Conservation (phyloP, 2,113 vertebrate genomes). For the Hippocampus mohnikei region DNA sequence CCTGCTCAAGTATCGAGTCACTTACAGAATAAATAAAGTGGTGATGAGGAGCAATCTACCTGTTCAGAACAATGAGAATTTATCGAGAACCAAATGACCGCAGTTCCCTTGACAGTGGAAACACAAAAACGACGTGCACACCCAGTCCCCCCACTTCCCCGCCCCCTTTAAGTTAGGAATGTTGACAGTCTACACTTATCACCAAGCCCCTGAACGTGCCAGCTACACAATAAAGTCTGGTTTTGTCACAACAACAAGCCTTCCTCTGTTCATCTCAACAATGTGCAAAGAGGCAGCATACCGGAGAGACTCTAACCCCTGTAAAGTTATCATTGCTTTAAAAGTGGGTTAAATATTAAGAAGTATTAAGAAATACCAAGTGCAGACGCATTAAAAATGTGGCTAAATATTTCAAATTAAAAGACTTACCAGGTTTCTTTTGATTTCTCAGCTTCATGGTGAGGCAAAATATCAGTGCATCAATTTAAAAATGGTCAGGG, state of each 20-base stretch:
- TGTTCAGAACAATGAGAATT: not conserved
- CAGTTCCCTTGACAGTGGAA: not conserved
- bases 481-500: not conserved
- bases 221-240: slow-evolving; percentile 3
- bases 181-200: slow-evolving; percentile 20
- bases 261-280: not conserved
- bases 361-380: not conserved
- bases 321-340: not conserved
- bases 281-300: not conserved
- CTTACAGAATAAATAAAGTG: not conserved
- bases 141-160: not conserved
- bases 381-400: not conserved
- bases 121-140: not conserved
- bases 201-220: slow-evolving; percentile 6
- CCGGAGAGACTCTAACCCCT: not conserved
- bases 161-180: slow-evolving; percentile 28
- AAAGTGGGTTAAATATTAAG: not conserved
- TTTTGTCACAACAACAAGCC: slow-evolving; percentile 24
- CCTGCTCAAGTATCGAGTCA: not conserved
- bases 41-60: not conserved
- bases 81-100: not conserved
- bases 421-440: slow-evolving; percentile 73
- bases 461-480: slow-evolving; percentile 21
- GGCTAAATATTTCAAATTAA: not conserved
- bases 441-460: slow-evolving; percentile 69